Base-by-base conservation (phyloP, 2,797 vertebrate genomes). In the Melanitta fusca region DNA sequence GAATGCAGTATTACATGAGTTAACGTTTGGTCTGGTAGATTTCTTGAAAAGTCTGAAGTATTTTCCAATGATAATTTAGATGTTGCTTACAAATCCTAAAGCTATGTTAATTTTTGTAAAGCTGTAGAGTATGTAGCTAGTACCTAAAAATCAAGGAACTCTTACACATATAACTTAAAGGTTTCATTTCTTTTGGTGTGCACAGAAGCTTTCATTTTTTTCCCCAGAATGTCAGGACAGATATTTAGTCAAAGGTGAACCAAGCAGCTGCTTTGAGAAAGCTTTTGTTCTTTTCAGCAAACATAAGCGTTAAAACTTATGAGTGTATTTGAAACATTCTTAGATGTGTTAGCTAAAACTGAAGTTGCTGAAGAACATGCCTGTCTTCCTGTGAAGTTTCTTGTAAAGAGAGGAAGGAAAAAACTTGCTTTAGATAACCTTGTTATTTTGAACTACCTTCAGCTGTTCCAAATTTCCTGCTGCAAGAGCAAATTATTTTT, bases 391-490 rank as follows among this genome's bases (percentile, higher is more conserved):
- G 64, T 79, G 62, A 90, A 86, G 39, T 68, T 73, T 77, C 28
- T 85, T 74, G 88, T 85, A 51, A 51, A 27, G 38, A 45, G 51
- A 89, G 75, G 72, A 94, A 94, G 90, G 82, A 64, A 91, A 71
- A 93, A 77, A 90, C 49, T 38, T 84, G 38, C 34, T 91, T 91
- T 74, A 70, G 56, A 56, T 85, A 91, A 56, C 34, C 0, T 0
- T 81, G 68, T 88, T 95, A 68, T 93, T 96, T 91, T 91, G 77
- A 78, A 88, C 81, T 93, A 20, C 77, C 39, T 88, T 82, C 64
- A 93, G 71, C 87, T 85, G 89, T 47, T 93, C 69, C 72, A 64
- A 34, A 80, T 80, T 96, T 92, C 85, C 93, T 95, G 68, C 53
- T 80, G 38, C 38, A 64, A 89, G n/a, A 77, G 36, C 51, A 64